These are phyloP conservation scores for Heptranchias perlo DNA, from an alignment of 2,113 vertebrate species.

Conservation along the genomic window DNA sequence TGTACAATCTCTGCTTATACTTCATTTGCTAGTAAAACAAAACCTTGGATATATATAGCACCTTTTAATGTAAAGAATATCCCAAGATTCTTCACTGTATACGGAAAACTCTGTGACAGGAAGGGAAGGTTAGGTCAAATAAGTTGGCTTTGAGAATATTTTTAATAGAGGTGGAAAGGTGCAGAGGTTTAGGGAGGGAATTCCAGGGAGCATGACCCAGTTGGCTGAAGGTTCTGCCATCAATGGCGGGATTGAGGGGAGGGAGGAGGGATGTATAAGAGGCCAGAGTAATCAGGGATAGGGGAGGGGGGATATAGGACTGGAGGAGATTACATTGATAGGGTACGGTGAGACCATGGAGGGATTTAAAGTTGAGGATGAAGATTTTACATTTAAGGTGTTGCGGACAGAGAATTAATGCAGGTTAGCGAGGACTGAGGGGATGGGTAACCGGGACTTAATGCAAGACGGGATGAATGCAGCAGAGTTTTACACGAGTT, in stretches of 20 bases:
- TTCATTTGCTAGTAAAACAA: neutral
- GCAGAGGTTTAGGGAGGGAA: too few relatives aligned
- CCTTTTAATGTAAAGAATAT: neutral
- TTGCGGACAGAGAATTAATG: too few relatives aligned
- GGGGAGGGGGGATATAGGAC: too few relatives aligned
- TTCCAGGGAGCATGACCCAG: neutral
- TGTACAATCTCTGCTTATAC: neutral
- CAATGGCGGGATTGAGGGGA: too few relatives aligned
- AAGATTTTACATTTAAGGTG: too few relatives aligned
- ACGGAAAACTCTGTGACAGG: neutral
- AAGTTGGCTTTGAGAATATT: conserved; percentile 1
- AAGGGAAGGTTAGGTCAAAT: neutral
- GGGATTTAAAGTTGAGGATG: too few relatives aligned
- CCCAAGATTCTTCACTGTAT: neutral
- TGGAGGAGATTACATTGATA: too few relatives aligned
- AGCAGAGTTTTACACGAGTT: too few relatives aligned
- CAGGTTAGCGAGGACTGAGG: too few relatives aligned
- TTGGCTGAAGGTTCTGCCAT: neutral
- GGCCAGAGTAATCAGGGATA: neutral
- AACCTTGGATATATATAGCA: neutral
- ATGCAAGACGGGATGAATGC: too few relatives aligned
- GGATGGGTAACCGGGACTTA: too few relatives aligned
- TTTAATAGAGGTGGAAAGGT: neutral
- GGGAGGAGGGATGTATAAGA: neutral
- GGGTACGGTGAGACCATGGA: too few relatives aligned